Base-by-base conservation (phyloP, 2,797 vertebrate genomes). In the Tiaroga cobitis region DNA sequence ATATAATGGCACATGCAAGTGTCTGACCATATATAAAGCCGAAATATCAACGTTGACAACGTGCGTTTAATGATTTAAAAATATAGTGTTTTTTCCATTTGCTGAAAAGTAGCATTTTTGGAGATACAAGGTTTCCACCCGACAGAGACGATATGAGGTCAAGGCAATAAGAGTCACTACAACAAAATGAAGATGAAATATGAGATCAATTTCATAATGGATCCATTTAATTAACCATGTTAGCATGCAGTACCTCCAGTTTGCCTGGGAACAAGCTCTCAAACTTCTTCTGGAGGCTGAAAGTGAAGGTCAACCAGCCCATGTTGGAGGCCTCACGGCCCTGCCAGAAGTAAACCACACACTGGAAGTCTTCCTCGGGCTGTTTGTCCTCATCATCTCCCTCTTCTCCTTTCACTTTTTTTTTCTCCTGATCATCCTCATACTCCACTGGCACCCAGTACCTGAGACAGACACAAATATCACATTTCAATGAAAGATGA, bases 261-360 rank as follows among this genome's bases (percentile, higher is more conserved):
- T 99, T 99, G 80, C 97, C 98, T 0, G 97, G 97, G 91, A 99
- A 99, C 29, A 99, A 97, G 86, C 96, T 98, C 93, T 99, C 97
- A 0, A 99, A 99, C 93, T 99, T 99, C 95, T 98, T 99, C 94
- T 99, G 98, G 72, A 99, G 94, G 85, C 97, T 99, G 95, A 99
- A 99, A 85, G 98, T 99, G 93, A 99, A 99, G 37, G 98, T 99
- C 87, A 99, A 96, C 98, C 98, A 99, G 91, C 98, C 98, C 98
- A 99, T 99, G 93, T 97, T 99, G 93, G 98, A 99, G 83, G 98
- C 98, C 91, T 99, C 97, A 0, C 98, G 93, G 92, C 98, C 98
- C 94, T 99, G 98, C 98, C 98, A 99, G 95, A 99, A 99, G 91
- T 99, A 99, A 76, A 99, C 97, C 0, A 97, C 95, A 84, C 97